Evolutionary conservation across 2,113 vertebrate genomes (phyloP), one percentile per base, ranked within the genome.

Genomic region (Oncorhynchus keta): DNA sequence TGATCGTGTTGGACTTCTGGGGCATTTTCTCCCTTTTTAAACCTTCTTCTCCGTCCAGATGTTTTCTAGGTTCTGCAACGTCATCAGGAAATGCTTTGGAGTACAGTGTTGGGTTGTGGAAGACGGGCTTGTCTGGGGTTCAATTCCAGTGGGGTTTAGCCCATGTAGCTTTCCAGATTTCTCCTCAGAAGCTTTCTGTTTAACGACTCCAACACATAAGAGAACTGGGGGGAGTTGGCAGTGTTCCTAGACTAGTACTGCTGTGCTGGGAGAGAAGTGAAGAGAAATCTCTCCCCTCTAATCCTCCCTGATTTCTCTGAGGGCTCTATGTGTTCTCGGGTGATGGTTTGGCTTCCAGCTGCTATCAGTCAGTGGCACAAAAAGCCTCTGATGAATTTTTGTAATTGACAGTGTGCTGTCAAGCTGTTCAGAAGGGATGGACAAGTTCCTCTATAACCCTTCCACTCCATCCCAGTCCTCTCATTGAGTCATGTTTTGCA

Each of bases 71-170:
- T 81, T 85, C 72, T 75, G 75, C 78, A 57, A 61, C 24, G 72
- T 84, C 83, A 80, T 83, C 83, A 86, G 84, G 77, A 84, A 89
- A 85, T 80, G 76, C 65, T 86, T 77, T 70, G 67, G 70, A 66
- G 64, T 77, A 32, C 51, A 35, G 77, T 70, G 78, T 68, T 80
- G 70, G 68, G 51, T 68, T 68, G 55, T 24, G 55, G 76, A 70
- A 59, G 13, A 30, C 70, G 70, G 35, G 59, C 16, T 71, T 49
- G 65, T 72, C 39, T 59, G 72, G 71, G 51, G 66, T 85, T 81
- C 30, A 35, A 66, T 73, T 85, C 72, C 55, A 83, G 35, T 45
- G 66, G 35, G 73, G 75, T 66, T 78, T n/a, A 73, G 74, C 5
- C 51, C 4, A 30, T 67, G 13, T 68, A 78, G 69, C 74, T 67